Conservation (phyloP, 2,888 invertebrate genomes). For the Dermolepida albohirtum region DNA sequence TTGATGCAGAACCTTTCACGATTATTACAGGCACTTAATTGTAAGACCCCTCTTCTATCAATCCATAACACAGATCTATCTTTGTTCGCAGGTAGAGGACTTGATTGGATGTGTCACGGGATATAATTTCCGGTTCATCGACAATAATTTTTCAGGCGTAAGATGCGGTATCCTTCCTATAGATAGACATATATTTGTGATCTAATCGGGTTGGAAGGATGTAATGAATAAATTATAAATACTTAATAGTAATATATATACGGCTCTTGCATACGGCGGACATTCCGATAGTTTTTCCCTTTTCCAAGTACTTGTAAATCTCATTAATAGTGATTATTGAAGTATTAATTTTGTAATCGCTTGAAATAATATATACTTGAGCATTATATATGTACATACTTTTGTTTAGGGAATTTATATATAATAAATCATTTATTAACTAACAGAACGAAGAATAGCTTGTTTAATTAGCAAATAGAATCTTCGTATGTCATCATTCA, state of each 20-base stretch:
- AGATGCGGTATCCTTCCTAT: conserved; percentile 54
- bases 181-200: conserved; percentile 49
- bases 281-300: not conserved
- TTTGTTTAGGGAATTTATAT: no score
- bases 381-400: no score
- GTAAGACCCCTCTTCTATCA: conserved; percentile 44
- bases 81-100: conserved; percentile 53
- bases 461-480: no score
- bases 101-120: conserved; percentile 58
- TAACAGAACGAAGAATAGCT: no score
- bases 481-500: no score
- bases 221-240: conserved; percentile 56
- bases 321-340: not conserved
- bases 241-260: conserved; percentile 39
- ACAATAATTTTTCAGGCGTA: conserved; percentile 51
- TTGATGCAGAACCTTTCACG: conserved; percentile 45
- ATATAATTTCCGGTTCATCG: conserved; percentile 57
- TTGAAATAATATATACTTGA: no score
- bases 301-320: not conserved
- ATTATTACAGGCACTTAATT: conserved; percentile 48
- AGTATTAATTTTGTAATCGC: no score
- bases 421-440: no score
- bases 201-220: conserved; percentile 52
- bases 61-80: conserved; percentile 48
- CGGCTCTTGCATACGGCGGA: conserved; percentile 14